Base-by-base conservation (phyloP, 1,140 invertebrate genomes). In the Probaryconus sp. region DNA sequence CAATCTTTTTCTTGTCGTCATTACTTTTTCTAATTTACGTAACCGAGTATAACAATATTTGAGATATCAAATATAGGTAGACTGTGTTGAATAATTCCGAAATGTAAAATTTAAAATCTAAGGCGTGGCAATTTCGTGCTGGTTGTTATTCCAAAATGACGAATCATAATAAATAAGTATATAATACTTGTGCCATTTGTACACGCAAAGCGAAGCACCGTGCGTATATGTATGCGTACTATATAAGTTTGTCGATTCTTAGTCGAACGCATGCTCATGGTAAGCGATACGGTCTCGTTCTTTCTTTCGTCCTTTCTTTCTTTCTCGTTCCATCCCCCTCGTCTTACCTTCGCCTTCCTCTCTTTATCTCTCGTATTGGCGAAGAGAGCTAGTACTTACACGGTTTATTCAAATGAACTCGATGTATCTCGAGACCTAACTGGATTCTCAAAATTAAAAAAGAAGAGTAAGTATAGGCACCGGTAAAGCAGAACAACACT, bases 111-210 rank as follows among this genome's bases (percentile, higher is more conserved):
- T 86, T 78, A 73, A 76, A 68, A 42, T 53, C 53, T 67, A 84
- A 79, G 83, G 85, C 81, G 84, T 86, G 85, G 84, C 83, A 61
- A 55, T 71, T 71, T 30, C 67, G 73, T 71, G 65, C 63, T 84
- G 80, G 82, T 86, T 86, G 80, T 85, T 84, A 85, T 87, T 86
- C 84, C 80, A 76, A 85, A 87, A 87, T 87, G 85, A 86, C 84
- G 85, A 86, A 86, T 86, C 85, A 85, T 86, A 86, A 87, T 84
- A 80, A 81, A 82, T 85, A 84, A 67, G 61, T 67, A 84, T 83
- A 70, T 69, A 50, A 56, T 53, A 55, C 40, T 26, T 24, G 5
- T 20, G 37, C 37, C 21, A 42, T 2, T 71, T 30, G 35, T 48
- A 58, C 37, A 67, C 55, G 42, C 47, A 50, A 37, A 18, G 17